These are phyloP conservation scores for Clarias fuscus DNA, from an alignment of 2,797 vertebrate species.

Conservation along the genomic window DNA sequence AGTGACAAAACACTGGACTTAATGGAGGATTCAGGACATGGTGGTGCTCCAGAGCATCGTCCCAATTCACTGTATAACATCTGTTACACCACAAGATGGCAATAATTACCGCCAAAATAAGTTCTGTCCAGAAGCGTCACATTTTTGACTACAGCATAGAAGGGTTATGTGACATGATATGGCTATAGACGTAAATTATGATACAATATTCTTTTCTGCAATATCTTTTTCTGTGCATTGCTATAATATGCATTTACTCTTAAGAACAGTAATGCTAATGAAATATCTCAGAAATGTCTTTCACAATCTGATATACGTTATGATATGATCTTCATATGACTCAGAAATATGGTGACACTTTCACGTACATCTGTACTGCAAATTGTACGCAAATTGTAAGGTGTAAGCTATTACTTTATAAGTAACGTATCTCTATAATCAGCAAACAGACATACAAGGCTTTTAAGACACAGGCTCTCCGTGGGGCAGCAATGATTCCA, in stretches of 20 bases:
- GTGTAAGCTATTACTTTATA: not conserved
- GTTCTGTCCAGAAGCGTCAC: conserved; percentile 8
- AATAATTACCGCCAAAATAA: conserved; percentile 39
- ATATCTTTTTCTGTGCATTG: not conserved
- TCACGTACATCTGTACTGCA: not conserved
- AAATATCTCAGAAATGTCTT: not conserved
- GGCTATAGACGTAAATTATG: not conserved
- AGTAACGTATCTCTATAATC: not conserved
- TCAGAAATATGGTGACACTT: not conserved
- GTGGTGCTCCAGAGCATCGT: not conserved
- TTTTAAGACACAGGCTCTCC: conserved; percentile 15
- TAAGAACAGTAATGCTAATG: not conserved
- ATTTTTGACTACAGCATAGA: conserved; percentile 9
- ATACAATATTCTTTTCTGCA: not conserved
- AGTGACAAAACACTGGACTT: conserved; percentile 24
- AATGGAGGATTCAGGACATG: not conserved
- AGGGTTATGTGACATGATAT: not conserved
- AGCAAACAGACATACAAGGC: conserved; percentile 12
- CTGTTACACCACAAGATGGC: conserved; percentile 55
- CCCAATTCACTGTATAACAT: not conserved
- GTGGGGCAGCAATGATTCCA: conserved; percentile 27
- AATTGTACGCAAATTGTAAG: not conserved
- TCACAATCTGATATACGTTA: not conserved
- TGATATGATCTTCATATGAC: not conserved
- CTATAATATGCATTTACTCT: not conserved